These are phyloP conservation scores for Tetramorium alpestre DNA, from an alignment of 1,140 invertebrate species.

Conservation along the genomic window DNA sequence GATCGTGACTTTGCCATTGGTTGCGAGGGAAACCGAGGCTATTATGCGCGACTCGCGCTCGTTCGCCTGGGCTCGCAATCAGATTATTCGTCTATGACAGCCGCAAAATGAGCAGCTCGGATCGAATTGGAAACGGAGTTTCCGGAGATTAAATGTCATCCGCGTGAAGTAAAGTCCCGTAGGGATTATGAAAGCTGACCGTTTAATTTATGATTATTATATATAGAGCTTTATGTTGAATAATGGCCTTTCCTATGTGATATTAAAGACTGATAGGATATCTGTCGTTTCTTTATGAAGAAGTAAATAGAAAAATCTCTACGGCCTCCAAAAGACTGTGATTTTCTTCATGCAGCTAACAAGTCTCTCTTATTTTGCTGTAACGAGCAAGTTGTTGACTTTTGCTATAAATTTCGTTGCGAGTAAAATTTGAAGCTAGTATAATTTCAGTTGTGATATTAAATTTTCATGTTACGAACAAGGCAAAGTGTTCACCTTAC, in stretches of 20 bases:
- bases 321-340: not conserved
- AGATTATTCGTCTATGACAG: not conserved
- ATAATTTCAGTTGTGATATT: not conserved
- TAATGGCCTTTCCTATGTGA: not conserved
- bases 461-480: not conserved
- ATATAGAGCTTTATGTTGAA: not conserved
- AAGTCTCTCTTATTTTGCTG: not conserved
- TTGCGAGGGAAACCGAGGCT: conserved; percentile 32
- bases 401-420: not conserved
- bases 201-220: not conserved
- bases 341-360: not conserved
- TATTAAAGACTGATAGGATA: not conserved
- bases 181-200: not conserved
- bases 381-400: not conserved
- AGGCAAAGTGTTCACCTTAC: not conserved
- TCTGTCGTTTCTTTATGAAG: not conserved
- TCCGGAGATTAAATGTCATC: conserved; percentile 25
- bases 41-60: conserved; percentile 40
- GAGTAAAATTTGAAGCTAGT: not conserved
- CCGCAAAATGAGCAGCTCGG: conserved; percentile 9
- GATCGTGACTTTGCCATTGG: conserved; percentile 65
- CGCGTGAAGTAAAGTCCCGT: not conserved
- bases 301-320: not conserved
- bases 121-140: conserved; percentile 25
- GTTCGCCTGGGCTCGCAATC: not conserved